Percentiles rank a stretch among this genome's conserved stretches.
These are phyloP conservation scores for Isurus oxyrinchus DNA, from an alignment of 2,113 vertebrate species.

Conservation along the genomic window DNA sequence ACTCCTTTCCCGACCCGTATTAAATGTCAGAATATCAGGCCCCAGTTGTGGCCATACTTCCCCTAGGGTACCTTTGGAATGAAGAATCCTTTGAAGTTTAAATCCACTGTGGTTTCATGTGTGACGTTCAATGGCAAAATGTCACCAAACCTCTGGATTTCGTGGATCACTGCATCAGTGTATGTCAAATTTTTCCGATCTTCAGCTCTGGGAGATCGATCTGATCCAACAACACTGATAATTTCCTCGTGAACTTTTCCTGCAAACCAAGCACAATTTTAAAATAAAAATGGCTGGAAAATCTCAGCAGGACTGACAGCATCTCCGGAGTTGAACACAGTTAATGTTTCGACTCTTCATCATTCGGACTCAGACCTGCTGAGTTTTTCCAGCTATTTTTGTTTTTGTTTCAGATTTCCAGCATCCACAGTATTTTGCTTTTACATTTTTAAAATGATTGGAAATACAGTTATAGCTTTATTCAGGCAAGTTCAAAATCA, in stretches of 20 bases:
- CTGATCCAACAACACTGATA: conserved; percentile 50
- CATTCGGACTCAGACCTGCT: too few species aligned
- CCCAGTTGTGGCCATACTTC: neutral
- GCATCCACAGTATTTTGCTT: too few species aligned
- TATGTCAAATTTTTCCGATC: conserved; percentile 59
- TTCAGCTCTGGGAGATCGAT: conserved; percentile 50
- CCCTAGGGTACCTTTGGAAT: conserved; percentile 58
- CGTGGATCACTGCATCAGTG: conserved; percentile 58
- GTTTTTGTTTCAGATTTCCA: too few species aligned
- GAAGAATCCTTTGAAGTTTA: conserved; percentile 56
- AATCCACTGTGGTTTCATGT: conserved; percentile 49
- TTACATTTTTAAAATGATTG: conserved; percentile 26
- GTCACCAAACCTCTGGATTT: conserved; percentile 56
- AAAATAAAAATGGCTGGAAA: too few species aligned
- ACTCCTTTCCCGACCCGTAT: neutral
- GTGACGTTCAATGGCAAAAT: conserved; percentile 47
- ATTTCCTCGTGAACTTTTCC: conserved; percentile 60
- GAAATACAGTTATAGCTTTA: neutral
- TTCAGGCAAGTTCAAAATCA: neutral
- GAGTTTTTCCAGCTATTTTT: too few species aligned
- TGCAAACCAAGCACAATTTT: conserved; percentile 42
- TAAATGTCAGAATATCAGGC: neutral
- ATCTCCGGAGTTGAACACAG: too few species aligned
- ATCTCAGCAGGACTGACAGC: too few species aligned
- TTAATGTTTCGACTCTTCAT: too few species aligned